These are phyloP conservation scores for Sebastes schlegelii DNA, from an alignment of 2,113 vertebrate species.

Conservation along the genomic window DNA sequence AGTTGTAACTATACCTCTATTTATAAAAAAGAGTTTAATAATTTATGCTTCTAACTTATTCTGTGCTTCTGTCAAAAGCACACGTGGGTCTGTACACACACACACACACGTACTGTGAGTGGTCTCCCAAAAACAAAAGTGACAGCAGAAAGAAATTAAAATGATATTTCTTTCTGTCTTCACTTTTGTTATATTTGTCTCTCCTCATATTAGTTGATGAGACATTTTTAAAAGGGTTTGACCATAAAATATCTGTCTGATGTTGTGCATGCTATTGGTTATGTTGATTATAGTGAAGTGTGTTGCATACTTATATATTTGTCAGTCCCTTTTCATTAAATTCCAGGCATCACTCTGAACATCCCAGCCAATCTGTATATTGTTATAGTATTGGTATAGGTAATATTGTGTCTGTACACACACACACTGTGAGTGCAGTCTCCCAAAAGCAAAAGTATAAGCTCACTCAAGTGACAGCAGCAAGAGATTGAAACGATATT, in stretches of 20 bases:
- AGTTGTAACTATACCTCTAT: background rate
- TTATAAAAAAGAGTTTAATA: background rate
- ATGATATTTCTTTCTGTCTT: background rate
- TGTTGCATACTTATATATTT: background rate
- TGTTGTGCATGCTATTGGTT: background rate
- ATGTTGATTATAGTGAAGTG: background rate
- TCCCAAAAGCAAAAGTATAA: background rate
- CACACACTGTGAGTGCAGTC: background rate
- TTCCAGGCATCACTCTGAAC: background rate
- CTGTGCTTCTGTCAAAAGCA: constrained; percentile 25
- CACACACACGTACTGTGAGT: background rate
- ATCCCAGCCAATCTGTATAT: no score
- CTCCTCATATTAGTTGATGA: background rate
- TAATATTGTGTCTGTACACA: constrained; percentile 14
- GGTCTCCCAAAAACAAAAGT: constrained; percentile 5
- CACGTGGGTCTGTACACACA: constrained; percentile 27
- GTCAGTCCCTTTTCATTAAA: background rate
- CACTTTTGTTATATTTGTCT: background rate
- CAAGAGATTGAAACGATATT: background rate
- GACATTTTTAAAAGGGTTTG: background rate
- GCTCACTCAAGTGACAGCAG: constrained; percentile 7
- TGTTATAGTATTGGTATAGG: no score
- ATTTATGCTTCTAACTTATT: background rate
- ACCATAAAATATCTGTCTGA: background rate
- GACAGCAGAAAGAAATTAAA: constrained; percentile 3